A percentile compares a stretch with the other conserved stretches of the same genome.
phyloP scores from a whole-genome alignment of 2,113 vertebrate genomes.

The Riparia riparia region DNA sequence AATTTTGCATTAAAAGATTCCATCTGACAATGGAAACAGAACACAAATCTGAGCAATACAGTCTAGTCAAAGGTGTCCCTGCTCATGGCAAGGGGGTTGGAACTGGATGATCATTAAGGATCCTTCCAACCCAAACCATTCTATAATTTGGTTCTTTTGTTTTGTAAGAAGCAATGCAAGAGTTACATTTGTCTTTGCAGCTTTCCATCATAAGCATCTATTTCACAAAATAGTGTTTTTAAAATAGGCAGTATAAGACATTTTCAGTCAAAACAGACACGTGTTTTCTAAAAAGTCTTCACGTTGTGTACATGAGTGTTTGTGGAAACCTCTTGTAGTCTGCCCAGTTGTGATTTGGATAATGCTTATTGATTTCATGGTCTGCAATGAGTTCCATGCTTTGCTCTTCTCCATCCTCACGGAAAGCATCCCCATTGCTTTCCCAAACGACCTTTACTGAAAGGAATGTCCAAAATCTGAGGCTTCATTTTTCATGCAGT shows the following conservation, averaged over 20 bases:
- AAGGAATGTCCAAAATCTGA: background rate
- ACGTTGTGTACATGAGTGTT: background rate
- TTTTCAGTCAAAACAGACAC: background rate
- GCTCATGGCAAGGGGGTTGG: background rate
- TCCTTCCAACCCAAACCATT: background rate
- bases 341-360: background rate
- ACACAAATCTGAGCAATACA: background rate
- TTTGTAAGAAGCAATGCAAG: background rate
- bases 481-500: background rate
- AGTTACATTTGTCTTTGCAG: background rate
- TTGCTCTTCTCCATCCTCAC: background rate
- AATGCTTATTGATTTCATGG: background rate
- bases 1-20: constrained; percentile 1
- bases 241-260: background rate
- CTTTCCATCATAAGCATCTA: background rate
- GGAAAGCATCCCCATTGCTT: background rate
- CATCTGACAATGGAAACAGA: background rate
- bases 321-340: background rate
- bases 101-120: background rate
- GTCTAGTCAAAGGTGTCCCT: background rate
- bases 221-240: background rate
- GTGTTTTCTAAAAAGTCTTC: background rate
- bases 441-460: background rate
- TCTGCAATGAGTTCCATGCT: background rate
- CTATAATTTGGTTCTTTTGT: background rate